These are phyloP conservation scores for Laupala kohalensis DNA, from an alignment of 1,140 invertebrate genomes.

Conservation along the genomic window DNA sequence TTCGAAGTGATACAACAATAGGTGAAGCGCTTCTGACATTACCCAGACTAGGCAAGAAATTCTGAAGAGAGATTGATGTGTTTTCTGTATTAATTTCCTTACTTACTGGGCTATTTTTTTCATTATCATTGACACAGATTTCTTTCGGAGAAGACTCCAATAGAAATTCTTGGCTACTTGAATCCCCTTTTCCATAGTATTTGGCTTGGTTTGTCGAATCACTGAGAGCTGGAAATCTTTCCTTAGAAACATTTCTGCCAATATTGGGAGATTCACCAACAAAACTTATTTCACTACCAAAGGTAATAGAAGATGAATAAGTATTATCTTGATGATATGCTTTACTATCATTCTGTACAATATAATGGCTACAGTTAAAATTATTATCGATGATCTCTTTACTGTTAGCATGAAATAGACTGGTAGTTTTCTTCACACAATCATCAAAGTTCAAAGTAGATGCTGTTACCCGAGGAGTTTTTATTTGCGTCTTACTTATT, in stretches of 20 bases:
- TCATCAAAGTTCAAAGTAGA: not conserved
- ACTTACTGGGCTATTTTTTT: no score
- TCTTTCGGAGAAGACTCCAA: not conserved
- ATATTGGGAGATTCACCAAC: not conserved
- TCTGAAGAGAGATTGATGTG: no score
- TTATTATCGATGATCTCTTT: no score
- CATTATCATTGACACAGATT: no score
- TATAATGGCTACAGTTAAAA: no score
- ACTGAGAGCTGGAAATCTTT: no score
- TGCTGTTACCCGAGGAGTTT: not conserved
- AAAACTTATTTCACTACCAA: not conserved
- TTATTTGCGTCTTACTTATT: not conserved
- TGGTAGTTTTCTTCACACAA: not conserved
- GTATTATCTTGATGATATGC: not conserved
- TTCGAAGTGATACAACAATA: not conserved
- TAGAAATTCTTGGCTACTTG: not conserved
- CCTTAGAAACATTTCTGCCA: not conserved
- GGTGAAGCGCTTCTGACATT: not conserved
- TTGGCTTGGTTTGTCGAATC: no score
- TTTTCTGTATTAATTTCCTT: no score
- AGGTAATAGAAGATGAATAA: not conserved
- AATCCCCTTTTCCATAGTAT: not conserved
- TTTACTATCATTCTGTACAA: not conserved
- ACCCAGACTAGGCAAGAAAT: no score
- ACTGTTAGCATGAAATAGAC: not conserved